Base-by-base conservation (phyloP, 2,113 vertebrate genomes). In the Vombatus ursinus region DNA sequence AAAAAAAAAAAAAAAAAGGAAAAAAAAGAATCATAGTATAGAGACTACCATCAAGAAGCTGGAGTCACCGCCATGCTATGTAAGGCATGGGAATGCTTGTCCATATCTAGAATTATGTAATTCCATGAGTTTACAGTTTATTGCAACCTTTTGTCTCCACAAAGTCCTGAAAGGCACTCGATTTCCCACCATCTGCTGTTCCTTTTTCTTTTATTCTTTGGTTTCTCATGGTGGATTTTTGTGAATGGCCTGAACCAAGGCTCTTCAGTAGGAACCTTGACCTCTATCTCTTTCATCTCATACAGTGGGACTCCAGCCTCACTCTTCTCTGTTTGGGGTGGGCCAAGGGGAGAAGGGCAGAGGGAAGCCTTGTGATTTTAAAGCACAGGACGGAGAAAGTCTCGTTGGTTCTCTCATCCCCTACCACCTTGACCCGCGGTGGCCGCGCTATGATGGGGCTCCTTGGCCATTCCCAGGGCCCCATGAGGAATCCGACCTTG, bases 381-480 rank as follows among this genome's bases (percentile, higher is more conserved):
- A 4, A 68, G 61, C 61, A 10, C 61, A 37, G 12, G 57, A 68
- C 4, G 31, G 24, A 25, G 52, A 24, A 8, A 47, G 31, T 84
- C 31, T 19, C 50, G 50, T 23, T 37, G 9, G 91, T 19, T 77
- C 68, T 14, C 11, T n/a, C 14, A 1, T n/a, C 68, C 12, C 37
- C 37, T 22, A 10, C 68, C 16, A 0, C n/a, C 68, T 84, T 84
- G 68, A 44, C 68, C 68, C 16, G 47, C 37, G 19, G 26, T 3
- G 90, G 50, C 6, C 50, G 16, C 4, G 7, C 92, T 3, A 3
- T 53, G 14, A 16, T 2, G 50, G n/a, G 47, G 57, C 8, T 84
- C 61, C 89, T 95, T 92, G 91, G 26, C 57, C 52, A 14, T 50
- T 77, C 23, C 57, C 90, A 77, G 91, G 94, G 52, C 91, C 92